These are phyloP conservation scores for Caenorhabditis doughertyi DNA, from an alignment of 2,888 invertebrate genomes.

Conservation along the genomic window DNA sequence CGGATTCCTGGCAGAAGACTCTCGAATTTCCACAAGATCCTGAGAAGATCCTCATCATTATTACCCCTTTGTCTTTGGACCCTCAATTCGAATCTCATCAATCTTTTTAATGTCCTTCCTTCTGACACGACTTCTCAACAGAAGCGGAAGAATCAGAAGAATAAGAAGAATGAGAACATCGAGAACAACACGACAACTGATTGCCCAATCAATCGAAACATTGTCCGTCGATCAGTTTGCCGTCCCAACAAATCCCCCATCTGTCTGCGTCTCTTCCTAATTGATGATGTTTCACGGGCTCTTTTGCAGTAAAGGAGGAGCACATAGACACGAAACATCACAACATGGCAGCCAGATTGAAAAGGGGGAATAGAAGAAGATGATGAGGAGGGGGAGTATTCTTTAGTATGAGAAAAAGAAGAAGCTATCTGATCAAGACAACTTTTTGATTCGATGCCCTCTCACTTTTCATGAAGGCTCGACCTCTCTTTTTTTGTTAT, in stretches of 20 bases:
- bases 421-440: conserved; percentile 14
- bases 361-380: conserved; percentile 6
- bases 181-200: conserved; percentile 39
- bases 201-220: conserved; percentile 59
- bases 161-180: conserved; percentile 64
- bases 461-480: not conserved
- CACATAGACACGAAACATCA: conserved; percentile 46
- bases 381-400: not conserved
- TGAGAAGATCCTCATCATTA: conserved; percentile 1
- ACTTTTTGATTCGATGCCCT: conserved; percentile 10
- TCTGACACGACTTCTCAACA: conserved; percentile 5
- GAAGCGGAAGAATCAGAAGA: conserved; percentile 9
- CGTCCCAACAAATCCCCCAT: conserved; percentile 23
- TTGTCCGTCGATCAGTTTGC: conserved; percentile 31
- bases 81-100: conserved; percentile 14
- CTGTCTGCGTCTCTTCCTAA: too few relatives aligned
- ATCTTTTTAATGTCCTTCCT: conserved; percentile 35
- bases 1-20: conserved; percentile 6
- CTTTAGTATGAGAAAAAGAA: conserved; percentile 4
- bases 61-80: not conserved
- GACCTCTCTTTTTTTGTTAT: not conserved
- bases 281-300: too few relatives aligned
- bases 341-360: conserved; percentile 39
- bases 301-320: conserved; percentile 48
- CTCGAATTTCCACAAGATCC: conserved; percentile 14